Evolutionary conservation across 1,140 invertebrate species (phyloP).

Genomic region (Sinonovacula constricta): DNA sequence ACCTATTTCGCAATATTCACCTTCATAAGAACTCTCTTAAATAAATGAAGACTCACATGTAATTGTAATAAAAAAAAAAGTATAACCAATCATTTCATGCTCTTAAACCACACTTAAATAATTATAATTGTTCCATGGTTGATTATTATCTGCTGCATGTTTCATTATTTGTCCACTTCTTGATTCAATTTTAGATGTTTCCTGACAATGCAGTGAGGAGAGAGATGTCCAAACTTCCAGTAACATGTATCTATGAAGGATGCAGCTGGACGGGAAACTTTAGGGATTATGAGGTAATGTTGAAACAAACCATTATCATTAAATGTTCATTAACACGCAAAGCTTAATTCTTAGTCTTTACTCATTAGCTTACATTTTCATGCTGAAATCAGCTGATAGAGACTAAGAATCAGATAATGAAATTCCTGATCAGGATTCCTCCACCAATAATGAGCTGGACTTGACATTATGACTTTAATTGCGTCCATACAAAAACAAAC

Average conservation of each 20-base stretch:
- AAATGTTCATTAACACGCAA: background rate
- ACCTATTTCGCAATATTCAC: too few species aligned
- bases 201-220: conserved; percentile 68
- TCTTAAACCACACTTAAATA: too few species aligned
- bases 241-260: conserved; percentile 56
- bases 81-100: too few species aligned
- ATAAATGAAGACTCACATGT: too few species aligned
- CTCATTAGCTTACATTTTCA: background rate
- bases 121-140: too few species aligned
- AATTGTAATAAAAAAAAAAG: too few species aligned
- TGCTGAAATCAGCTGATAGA: background rate
- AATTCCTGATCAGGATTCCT: background rate
- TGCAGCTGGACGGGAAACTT: conserved; percentile 66
- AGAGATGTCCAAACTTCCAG: conserved; percentile 58
- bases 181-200: conserved; percentile 67
- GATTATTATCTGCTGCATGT: too few species aligned
- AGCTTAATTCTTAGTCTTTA: background rate
- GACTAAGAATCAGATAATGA: background rate
- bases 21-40: too few species aligned
- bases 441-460: background rate
- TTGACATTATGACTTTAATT: background rate
- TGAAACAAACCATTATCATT: background rate
- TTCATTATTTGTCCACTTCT: too few species aligned
- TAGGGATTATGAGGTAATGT: conserved; percentile 66
- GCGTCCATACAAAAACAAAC: too few species aligned